Base-by-base conservation (phyloP, 2,113 vertebrate species). In the Takifugu bimaculatus region DNA sequence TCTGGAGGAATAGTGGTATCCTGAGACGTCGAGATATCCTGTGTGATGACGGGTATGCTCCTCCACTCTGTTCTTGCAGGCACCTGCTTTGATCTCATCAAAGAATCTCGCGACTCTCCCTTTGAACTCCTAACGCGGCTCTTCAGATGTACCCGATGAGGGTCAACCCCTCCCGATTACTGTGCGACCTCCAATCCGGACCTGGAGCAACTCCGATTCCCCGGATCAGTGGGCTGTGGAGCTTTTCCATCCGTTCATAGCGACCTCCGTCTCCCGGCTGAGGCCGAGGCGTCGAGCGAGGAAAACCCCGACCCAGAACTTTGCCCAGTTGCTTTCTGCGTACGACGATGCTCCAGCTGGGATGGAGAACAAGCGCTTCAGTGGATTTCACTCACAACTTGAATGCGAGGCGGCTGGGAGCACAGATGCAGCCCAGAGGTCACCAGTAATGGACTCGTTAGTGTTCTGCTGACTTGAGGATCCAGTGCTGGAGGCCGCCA, bases 291-390 rank as follows among this genome's bases (percentile, higher is more conserved):
- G 57, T 28, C 66, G 70, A 75, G 69, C 71, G 67, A 51, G 44
- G 75, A 76, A 81, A 85, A 86, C 84, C 81, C 78, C 86, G 75
- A 82, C 27, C 44, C 57, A 81, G 82, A 82, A 86, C 88, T 87
- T 85, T 32, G 29, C 77, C 65, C 82, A 81, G 78, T 80, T 65
- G 66, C 80, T 86, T 84, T 87, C 63, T 65, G 84, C 88, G 14
- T 20, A 85, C 63, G 75, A 80, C 74, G 55, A 68, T 70, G 45
- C 45, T 55, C 79, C 77, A 75, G 79, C 75, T 77, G 78, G 71
- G 62, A 73, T 73, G 65, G 71, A 47, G 60, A 85, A 87, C 84
- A 73, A 87, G 63, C 67, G 75, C 78, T 79, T 82, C 78, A 78
- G 70, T 72, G 71, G 79, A 84, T 88, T 86, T 87, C 68, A 63